Conservation (phyloP, 2,113 vertebrate genomes). For the Bothrops jararaca region DNA sequence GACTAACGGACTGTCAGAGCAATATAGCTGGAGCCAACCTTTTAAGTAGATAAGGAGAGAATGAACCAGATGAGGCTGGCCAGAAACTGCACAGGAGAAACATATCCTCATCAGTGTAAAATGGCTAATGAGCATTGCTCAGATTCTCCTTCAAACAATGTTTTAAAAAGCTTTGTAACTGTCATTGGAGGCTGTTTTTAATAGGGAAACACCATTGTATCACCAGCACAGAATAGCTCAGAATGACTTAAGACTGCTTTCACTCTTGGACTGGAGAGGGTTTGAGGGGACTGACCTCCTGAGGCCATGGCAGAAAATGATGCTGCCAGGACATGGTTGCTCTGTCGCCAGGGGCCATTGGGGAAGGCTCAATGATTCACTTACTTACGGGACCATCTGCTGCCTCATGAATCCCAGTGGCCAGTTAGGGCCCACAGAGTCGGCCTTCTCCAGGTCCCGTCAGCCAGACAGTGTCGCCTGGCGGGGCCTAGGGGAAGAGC, state of each 20-base stretch:
- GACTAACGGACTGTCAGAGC: neutral
- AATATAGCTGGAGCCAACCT: neutral
- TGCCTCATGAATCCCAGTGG: too few species aligned
- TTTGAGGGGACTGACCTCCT: neutral
- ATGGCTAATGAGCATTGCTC: neutral
- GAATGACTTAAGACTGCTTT: neutral
- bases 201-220: neutral
- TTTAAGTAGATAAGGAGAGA: neutral
- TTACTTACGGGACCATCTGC: too few species aligned
- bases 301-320: neutral
- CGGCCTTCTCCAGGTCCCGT: too few species aligned
- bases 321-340: neutral
- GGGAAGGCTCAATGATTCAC: neutral
- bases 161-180: too few species aligned
- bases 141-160: too few species aligned
- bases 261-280: neutral
- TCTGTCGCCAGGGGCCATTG: neutral
- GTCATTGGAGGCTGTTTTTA: neutral
- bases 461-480: too few species aligned
- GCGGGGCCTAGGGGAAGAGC: too few species aligned
- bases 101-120: neutral
- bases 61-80: neutral
- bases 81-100: neutral
- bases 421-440: too few species aligned
- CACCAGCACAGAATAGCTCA: neutral